Percentiles rank a stretch among this genome's conserved stretches.
Conservation (phyloP, 2,797 vertebrate genomes). For the Aphelocoma californica region DNA sequence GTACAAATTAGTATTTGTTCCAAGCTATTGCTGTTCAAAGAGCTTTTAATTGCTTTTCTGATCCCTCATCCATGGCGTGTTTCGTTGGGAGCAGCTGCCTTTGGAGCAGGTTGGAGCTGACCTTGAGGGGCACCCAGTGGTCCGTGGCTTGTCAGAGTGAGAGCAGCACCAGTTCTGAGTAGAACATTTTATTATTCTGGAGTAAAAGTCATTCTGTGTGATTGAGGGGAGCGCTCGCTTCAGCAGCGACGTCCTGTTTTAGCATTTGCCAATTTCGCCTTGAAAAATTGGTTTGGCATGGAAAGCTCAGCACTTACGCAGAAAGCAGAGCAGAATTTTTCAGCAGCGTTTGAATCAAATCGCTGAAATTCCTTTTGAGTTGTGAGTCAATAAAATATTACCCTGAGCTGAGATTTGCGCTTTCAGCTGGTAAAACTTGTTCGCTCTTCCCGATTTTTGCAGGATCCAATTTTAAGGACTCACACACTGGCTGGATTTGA, state of each 20-base stretch:
- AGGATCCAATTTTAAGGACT: background rate
- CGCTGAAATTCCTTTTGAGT: conserved; percentile 25
- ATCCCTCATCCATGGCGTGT: background rate
- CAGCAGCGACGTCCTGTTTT: background rate
- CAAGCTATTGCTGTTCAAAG: conserved; percentile 52
- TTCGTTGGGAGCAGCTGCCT: background rate
- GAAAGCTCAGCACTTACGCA: conserved; percentile 1
- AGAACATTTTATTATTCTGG: background rate
- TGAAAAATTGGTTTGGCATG: conserved; percentile 42
- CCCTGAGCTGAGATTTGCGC: background rate
- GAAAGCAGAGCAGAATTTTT: conserved; percentile 24
- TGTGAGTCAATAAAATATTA: conserved; percentile 29
- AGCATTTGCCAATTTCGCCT: conserved; percentile 30
- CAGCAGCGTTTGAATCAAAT: conserved; percentile 29
- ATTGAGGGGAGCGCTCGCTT: background rate
- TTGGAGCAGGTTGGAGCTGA: background rate
- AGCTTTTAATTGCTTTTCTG: conserved; percentile 62
- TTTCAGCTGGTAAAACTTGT: background rate
- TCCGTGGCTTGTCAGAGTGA: background rate
- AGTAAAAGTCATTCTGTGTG: background rate
- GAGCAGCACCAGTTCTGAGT: background rate
- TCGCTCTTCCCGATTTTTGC: background rate
- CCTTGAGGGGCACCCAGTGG: background rate
- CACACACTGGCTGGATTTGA: background rate
- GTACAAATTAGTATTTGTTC: conserved; percentile 60